phyloP scores from a whole-genome alignment of 2,797 vertebrate genomes.

The Cossypha heuglini region DNA sequence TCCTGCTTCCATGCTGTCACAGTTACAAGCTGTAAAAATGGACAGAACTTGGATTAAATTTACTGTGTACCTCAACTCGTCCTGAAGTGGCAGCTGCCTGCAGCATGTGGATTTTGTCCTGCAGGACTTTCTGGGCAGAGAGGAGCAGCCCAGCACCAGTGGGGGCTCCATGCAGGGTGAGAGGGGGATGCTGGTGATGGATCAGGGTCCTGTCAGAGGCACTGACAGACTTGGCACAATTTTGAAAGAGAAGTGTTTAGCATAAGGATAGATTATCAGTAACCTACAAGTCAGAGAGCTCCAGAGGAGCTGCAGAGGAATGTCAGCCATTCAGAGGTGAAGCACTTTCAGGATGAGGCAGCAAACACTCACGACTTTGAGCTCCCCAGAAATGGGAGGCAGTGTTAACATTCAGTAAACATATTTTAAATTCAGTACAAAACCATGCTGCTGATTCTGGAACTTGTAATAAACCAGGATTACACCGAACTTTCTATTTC shows the following conservation, averaged over 20 bases:
- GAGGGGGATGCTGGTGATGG: background rate
- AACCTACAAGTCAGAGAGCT: background rate
- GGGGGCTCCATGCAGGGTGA: accelerated
- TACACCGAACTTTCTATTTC: background rate
- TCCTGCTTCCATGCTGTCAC: background rate
- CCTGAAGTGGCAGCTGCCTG: accelerated
- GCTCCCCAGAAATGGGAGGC: background rate
- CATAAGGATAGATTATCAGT: background rate
- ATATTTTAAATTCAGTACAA: background rate
- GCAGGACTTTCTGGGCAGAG: background rate
- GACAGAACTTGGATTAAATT: background rate
- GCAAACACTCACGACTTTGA: background rate
- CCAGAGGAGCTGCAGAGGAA: background rate
- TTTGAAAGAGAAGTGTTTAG: background rate
- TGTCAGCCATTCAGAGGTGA: background rate
- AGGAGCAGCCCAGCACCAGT: background rate
- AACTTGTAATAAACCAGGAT: background rate
- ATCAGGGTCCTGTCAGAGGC: background rate
- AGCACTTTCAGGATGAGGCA: background rate
- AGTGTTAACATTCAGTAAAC: background rate
- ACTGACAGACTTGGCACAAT: background rate
- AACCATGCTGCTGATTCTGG: accelerated
- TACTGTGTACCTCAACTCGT: background rate
- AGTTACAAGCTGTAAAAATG: background rate
- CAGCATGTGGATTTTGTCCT: accelerated